phyloP scores from a whole-genome alignment of 2,797 vertebrate species.

The Brachymystax lenok region DNA sequence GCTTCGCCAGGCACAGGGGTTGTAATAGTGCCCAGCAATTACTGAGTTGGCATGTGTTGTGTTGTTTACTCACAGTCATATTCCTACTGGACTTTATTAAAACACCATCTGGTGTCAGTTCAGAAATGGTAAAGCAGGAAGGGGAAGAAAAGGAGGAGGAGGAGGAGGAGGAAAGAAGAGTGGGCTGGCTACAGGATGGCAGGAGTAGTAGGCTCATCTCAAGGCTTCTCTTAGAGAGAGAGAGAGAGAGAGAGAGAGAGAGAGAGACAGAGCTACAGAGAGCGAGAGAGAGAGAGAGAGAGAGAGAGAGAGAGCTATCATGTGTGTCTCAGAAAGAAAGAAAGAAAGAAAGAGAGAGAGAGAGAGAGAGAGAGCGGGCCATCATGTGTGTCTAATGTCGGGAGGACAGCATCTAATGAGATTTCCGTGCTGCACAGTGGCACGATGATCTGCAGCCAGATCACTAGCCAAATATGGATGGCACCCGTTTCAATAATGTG shows the following conservation, averaged over 20 bases:
- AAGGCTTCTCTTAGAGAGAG: background rate
- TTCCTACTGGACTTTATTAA: conserved; percentile 99
- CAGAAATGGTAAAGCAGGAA: conserved; percentile 77
- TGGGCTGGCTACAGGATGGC: conserved; percentile 42
- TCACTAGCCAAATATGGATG: background rate
- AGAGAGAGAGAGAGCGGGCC: conserved; percentile 48
- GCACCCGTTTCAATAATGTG: background rate
- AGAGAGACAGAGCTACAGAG: background rate
- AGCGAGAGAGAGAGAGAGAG: background rate
- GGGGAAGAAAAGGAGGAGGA: conserved; percentile 49
- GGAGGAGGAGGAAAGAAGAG: background rate
- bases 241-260: background rate
- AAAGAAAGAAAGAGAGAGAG: background rate
- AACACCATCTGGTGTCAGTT: conserved; percentile 99
- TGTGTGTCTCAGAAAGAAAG: background rate
- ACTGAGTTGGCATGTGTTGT: conserved; percentile 96
- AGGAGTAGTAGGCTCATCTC: background rate
- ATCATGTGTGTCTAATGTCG: conserved; percentile 60
- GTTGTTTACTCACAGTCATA: conserved; percentile 99
- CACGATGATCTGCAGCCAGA: background rate
- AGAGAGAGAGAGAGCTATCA: background rate
- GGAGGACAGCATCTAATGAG: conserved; percentile 58
- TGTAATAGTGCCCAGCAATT: conserved; percentile 99
- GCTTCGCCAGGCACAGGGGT: conserved; percentile 89
- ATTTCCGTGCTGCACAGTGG: conserved; percentile 23